Conservation (phyloP, 2,888 invertebrate species). For the Athripsodes cinereus region DNA sequence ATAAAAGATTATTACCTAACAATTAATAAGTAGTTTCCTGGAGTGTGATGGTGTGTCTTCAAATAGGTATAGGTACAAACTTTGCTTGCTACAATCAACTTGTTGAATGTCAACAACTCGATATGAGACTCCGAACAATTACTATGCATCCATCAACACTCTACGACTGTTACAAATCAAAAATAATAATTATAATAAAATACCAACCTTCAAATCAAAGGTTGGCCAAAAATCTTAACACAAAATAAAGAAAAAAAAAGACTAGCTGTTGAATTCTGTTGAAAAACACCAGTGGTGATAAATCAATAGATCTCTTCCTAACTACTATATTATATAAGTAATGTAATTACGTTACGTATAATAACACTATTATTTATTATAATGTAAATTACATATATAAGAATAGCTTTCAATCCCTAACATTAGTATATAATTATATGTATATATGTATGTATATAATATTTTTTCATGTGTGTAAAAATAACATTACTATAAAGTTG, state of each 20-base stretch:
- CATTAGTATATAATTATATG: slow-evolving; percentile 10
- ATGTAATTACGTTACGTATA: neutral
- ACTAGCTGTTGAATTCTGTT: neutral
- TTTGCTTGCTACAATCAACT: too few relatives aligned
- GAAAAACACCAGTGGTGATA: too few relatives aligned
- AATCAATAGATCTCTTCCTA: neutral
- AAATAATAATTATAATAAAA: too few relatives aligned
- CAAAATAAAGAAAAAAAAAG: neutral
- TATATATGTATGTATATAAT: slow-evolving; percentile 11
- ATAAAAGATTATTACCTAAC: too few relatives aligned
- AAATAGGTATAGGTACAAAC: too few relatives aligned
- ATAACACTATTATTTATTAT: neutral
- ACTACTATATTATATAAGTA: neutral
- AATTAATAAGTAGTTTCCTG: too few relatives aligned
- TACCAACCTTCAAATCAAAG: too few relatives aligned
- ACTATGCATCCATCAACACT: too few relatives aligned
- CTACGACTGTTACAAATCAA: too few relatives aligned
- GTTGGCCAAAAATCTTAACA: neutral
- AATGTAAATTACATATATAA: slow-evolving; percentile 1
- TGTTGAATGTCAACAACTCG: too few relatives aligned
- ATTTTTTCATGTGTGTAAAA: slow-evolving; percentile 6
- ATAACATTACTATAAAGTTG: neutral
- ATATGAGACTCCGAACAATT: too few relatives aligned
- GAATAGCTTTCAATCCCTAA: slow-evolving; percentile 5
- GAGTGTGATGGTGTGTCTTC: too few relatives aligned